Evolutionary conservation across 2,113 vertebrate genomes (phyloP), one percentile per base, ranked within the genome.

Genomic region (Dicerorhinus sumatrensis): DNA sequence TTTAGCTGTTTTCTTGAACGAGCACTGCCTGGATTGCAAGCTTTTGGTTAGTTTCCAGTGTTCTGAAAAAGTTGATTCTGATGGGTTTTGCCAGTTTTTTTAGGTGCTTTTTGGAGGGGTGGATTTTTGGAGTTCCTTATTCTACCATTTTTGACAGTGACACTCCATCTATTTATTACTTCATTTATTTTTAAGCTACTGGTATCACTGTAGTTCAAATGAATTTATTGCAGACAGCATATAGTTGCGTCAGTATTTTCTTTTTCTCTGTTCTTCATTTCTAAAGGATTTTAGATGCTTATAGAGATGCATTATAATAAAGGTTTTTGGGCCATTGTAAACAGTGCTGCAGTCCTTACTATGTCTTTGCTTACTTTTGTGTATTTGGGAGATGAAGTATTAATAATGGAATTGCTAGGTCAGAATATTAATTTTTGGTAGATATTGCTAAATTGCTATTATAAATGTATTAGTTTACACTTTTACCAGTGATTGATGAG

Each of bases 11-110:
- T 81, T 76, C 60, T 86, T 69, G 58, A 92, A 48, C 62, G 36
- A 89, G 58, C 54, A 25, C 21, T 85, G 29, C 25, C 33, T 73
- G 21, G 85, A 14, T 80, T 65, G 5, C 8, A 85, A 67, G 48
- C 23, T 75, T 94, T 91, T 87, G 92, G 36, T 69, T 96, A 75
- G 48, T 91, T 94, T 81, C 58, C 39, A 39, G 23, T 60, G 39
- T 82, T 80, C 25, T 79, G n/a, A 76, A 39, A 83, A 92, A 73
- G 67, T 73, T 60, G 65, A 36, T 62, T 82, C 23, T 92, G 23
- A 31, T 11, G 14, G 48, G 42, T 42, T 51, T 51, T 51, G 48
- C 48, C 48, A 51, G 48, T 42, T 54, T 54, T 93, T 93, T 69
- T 51, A 42, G 18, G 39, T 92, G 84, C 60, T 60, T 42, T 58